These are phyloP conservation scores for Dusona sp. DNA, from an alignment of 2,888 invertebrate species.

Conservation along the genomic window DNA sequence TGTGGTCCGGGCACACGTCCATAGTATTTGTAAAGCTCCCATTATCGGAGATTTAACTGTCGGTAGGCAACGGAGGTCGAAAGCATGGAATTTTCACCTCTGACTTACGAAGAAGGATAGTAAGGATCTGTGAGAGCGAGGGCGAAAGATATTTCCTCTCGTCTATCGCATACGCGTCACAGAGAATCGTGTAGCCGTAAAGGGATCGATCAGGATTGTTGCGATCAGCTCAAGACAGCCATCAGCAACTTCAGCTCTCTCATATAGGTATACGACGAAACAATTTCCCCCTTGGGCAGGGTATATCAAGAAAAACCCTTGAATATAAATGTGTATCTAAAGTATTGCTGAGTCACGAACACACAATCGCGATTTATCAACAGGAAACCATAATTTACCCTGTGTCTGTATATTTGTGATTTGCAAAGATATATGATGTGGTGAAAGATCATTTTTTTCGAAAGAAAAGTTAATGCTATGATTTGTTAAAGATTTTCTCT, in stretches of 20 bases:
- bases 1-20: constrained; percentile 60
- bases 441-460: background rate
- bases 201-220: constrained; percentile 75
- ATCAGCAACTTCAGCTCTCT: constrained; percentile 56
- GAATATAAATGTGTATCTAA: constrained; percentile 58
- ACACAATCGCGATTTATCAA: constrained; percentile 42
- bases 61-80: constrained; percentile 62
- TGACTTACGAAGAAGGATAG: constrained; percentile 47
- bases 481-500: background rate
- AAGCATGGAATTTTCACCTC: constrained; percentile 58
- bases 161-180: constrained; percentile 43
- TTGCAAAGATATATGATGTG: background rate
- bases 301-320: constrained; percentile 41
- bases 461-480: background rate
- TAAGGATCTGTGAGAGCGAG: constrained; percentile 56
- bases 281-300: constrained; percentile 47
- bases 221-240: constrained; percentile 68
- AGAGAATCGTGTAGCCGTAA: constrained; percentile 68
- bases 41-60: constrained; percentile 72
- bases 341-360: constrained; percentile 50
- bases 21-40: too few species aligned
- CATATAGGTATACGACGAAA: constrained; percentile 23
- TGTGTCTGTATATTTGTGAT: background rate
- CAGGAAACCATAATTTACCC: constrained; percentile 9
- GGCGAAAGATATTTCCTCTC: constrained; percentile 9